phyloP scores from a whole-genome alignment of 2,113 vertebrate species.

The Eulemur rufifrons region DNA sequence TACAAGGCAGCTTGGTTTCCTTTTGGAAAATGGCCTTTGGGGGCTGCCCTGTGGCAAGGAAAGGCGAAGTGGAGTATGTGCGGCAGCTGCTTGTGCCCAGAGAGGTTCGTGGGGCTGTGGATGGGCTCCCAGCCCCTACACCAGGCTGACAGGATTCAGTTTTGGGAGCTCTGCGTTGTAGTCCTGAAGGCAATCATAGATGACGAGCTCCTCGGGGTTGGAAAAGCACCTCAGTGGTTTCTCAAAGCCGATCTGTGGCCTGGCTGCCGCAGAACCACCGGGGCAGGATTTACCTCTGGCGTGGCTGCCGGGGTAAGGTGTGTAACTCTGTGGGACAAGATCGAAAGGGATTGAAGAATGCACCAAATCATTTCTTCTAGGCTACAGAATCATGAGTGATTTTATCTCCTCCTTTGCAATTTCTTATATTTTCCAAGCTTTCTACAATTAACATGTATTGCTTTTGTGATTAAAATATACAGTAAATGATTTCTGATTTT shows the following conservation, averaged over 20 bases:
- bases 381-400: not conserved
- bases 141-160: no score
- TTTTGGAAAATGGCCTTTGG: not conserved
- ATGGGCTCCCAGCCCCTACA: not conserved
- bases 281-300: not conserved
- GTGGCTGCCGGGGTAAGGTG: not conserved
- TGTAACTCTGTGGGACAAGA: not conserved
- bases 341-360: constrained; percentile 5
- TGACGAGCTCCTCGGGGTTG: not conserved
- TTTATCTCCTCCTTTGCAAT: constrained; percentile 6
- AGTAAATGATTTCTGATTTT: not conserved
- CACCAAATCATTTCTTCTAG: constrained; percentile 41
- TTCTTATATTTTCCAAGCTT: not conserved
- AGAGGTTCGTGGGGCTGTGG: not conserved
- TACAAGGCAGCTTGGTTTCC: constrained; percentile 16
- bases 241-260: constrained; percentile 37
- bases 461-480: not conserved
- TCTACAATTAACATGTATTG: not conserved
- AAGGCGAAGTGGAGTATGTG: not conserved
- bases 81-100: not conserved
- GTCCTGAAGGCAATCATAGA: not conserved
- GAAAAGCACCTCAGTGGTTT: constrained; percentile 42
- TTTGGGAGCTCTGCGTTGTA: not conserved
- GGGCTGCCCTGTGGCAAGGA: not conserved
- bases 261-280: constrained; percentile 9